phyloP scores from a whole-genome alignment of 2,888 invertebrate genomes.

The Phanerotoma sp. region DNA sequence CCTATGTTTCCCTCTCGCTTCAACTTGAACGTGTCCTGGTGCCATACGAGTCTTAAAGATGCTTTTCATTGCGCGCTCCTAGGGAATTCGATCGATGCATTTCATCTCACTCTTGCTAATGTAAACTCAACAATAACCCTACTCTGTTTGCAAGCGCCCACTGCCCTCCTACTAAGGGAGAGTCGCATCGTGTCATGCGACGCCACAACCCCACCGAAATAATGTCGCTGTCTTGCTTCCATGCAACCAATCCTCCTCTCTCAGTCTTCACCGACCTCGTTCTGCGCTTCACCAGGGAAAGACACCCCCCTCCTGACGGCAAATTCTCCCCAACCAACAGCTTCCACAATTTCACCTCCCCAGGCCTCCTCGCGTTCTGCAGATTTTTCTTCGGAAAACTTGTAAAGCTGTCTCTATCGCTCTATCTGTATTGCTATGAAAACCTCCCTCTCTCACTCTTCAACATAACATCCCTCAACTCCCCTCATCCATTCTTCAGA shows the following conservation, averaged over 20 bases:
- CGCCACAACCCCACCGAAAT: conserved; percentile 8
- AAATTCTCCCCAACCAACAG: no score
- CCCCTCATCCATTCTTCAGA: background rate
- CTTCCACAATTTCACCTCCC: background rate
- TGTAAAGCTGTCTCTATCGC: conserved; percentile 29
- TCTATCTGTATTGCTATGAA: conserved; percentile 26
- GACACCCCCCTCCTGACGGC: conserved; percentile 8
- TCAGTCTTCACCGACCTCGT: conserved; percentile 28
- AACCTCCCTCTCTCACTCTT: conserved; percentile 2
- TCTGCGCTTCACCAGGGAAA: conserved; percentile 17
- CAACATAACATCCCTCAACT: background rate
- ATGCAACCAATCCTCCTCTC: conserved; percentile 16
- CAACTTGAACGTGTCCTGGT: background rate
- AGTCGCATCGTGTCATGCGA: conserved; percentile 8
- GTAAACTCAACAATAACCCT: conserved; percentile 15
- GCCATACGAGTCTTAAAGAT: conserved; percentile 41
- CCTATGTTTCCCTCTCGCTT: background rate
- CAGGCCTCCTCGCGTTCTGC: conserved; percentile 26
- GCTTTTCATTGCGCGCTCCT: conserved; percentile 40
- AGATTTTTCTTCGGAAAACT: conserved; percentile 30
- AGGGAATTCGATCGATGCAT: conserved; percentile 39
- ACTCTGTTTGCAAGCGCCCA: background rate
- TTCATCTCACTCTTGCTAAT: conserved; percentile 31
- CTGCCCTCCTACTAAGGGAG: background rate
- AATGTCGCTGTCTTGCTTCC: conserved; percentile 4